A percentile compares a stretch with the other conserved stretches of the same genome.
These are phyloP conservation scores for Vireo altiloquus DNA, from an alignment of 2,113 vertebrate genomes.

Conservation along the genomic window DNA sequence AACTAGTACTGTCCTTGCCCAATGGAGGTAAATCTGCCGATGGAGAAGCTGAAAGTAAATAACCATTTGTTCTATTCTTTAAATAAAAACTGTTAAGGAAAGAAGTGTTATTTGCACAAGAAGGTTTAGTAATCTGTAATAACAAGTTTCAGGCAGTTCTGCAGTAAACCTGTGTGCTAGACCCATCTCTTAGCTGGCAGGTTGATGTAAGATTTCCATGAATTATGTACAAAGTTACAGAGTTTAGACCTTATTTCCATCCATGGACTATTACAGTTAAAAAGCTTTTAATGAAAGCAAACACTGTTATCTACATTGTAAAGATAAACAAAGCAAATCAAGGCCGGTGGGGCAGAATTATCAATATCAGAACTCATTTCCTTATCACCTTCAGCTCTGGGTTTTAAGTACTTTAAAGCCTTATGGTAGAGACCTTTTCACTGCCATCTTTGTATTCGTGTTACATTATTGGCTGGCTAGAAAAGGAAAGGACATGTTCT, in stretches of 20 bases:
- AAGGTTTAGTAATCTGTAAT: not conserved
- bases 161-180: not conserved
- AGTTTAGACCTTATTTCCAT: not conserved
- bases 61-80: slow-evolving; percentile 44
- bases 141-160: not conserved
- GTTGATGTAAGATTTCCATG: not conserved
- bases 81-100: not conserved
- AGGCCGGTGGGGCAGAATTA: not conserved
- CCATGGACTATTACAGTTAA: not conserved
- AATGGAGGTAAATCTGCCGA: slow-evolving; percentile 77
- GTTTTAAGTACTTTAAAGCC: not conserved
- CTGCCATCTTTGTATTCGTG: not conserved
- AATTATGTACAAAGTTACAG: not conserved
- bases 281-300: slow-evolving; percentile 30
- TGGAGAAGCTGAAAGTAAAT: slow-evolving; percentile 64
- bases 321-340: not conserved
- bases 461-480: not conserved
- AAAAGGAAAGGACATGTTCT: not conserved
- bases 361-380: not conserved
- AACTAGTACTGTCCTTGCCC: slow-evolving; percentile 80
- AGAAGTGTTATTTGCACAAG: not conserved
- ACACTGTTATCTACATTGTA: not conserved
- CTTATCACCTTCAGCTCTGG: not conserved
- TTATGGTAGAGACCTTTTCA: not conserved
- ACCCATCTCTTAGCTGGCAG: not conserved